phyloP scores from a whole-genome alignment of 2,888 invertebrate genomes.

The Oegoconia quadripuncta region DNA sequence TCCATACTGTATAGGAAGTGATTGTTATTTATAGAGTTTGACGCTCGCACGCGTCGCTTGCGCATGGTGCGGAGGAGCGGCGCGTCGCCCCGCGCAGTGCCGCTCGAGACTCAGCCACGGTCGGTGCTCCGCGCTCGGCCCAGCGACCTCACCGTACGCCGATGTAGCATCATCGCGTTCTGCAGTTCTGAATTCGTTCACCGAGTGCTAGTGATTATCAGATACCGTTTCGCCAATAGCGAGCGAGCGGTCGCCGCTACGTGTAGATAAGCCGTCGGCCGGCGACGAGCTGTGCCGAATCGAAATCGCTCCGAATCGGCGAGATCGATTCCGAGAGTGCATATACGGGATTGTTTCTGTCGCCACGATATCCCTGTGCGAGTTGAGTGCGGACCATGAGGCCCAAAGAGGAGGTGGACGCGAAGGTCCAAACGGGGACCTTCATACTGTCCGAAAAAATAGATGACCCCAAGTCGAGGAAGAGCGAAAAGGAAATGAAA shows the following conservation, averaged over 20 bases:
- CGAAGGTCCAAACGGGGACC: conserved; percentile 69
- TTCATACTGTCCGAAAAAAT: conserved; percentile 79
- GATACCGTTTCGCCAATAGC: conserved; percentile 62
- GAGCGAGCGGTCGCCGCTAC: conserved; percentile 39
- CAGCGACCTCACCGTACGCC: conserved; percentile 25
- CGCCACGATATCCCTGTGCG: conserved; percentile 47
- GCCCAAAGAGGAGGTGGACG: conserved; percentile 63
- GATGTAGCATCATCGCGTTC: conserved; percentile 38
- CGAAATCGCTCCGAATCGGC: too few relatives aligned
- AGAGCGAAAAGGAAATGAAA: conserved; percentile 70
- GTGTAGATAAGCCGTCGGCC: conserved; percentile 46
- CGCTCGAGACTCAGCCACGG: conserved; percentile 29
- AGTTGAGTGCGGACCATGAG: conserved; percentile 52
- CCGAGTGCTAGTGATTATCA: conserved; percentile 63
- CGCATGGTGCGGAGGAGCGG: conserved; percentile 24
- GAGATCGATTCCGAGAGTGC: conserved; percentile 50
- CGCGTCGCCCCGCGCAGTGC: conserved; percentile 31
- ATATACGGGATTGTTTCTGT: conserved; percentile 47
- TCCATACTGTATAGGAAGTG: conserved; percentile 66
- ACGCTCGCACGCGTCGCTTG: conserved; percentile 41
- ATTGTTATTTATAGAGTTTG: conserved; percentile 68
- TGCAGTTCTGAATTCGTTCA: conserved; percentile 45
- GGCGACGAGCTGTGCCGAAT: conserved; percentile 50
- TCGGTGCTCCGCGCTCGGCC: conserved; percentile 21
- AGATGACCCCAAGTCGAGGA: conserved; percentile 71